Conservation (phyloP, 2,113 vertebrate species). For the Trematocara nigrifrons region DNA sequence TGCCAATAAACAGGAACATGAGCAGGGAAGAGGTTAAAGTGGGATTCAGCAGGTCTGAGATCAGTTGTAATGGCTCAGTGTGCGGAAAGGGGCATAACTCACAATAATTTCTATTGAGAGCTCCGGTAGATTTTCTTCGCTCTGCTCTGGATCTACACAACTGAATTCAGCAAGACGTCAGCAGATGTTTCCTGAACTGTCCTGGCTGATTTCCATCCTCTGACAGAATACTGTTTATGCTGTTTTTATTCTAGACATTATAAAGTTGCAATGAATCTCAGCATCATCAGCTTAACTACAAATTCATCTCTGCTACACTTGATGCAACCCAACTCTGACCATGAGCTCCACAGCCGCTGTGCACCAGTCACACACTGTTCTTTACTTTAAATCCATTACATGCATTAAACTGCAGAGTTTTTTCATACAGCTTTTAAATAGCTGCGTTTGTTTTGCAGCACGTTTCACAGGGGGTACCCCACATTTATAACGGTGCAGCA, state of each 20-base stretch:
- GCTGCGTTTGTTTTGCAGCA: not conserved
- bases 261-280: not conserved
- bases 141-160: fast-evolving
- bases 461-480: not conserved
- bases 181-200: not conserved
- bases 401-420: not conserved
- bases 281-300: not conserved
- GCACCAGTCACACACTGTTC: not conserved
- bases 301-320: not conserved
- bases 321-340: not conserved
- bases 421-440: not conserved
- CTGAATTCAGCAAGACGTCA: not conserved
- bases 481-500: not conserved
- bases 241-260: not conserved
- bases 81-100: fast-evolving
- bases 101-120: not conserved
- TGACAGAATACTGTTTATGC: not conserved
- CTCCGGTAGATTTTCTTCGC: not conserved
- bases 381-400: not conserved
- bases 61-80: not conserved
- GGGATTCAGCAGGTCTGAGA: not conserved
- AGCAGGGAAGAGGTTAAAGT: not conserved
- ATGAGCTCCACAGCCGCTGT: not conserved
- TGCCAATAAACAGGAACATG: not conserved
- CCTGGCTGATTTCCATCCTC: not conserved